Base-by-base conservation (phyloP, 2,888 invertebrate species). In the Dorcus hopei region DNA sequence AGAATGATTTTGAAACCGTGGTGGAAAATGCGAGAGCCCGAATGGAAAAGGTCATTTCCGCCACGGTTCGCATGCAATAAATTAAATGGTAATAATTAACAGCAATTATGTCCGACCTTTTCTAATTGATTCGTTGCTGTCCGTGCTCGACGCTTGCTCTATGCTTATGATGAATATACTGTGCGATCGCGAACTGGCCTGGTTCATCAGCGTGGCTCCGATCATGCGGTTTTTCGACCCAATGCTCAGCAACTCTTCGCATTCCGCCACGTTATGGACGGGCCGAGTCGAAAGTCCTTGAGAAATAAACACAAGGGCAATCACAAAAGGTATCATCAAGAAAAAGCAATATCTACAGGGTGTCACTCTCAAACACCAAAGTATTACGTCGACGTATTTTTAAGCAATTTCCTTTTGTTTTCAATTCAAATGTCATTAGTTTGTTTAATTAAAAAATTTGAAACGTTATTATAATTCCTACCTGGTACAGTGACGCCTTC, bases 141-240 rank as follows among this genome's bases (percentile, higher is more conserved):
- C 72, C 9, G 71, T 59, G 14, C 81, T 80, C 3, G 85, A 84
- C 71, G 91, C 86, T 77, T 92, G 92, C 76, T 95, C 95, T 39
- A 95, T 80, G 61, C 87, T 87, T 47, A 95, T 87, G 2, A 91
- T 91, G 74, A 95, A 91, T 61, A 95, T 94, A 11, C 93, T 91
- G 76, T 95, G 95, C 52, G 91, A 92, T 54, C 95, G 81, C 0
- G 93, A 94, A 54, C 89, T 89, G 59, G 88, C 90, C 1, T 91
- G 89, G 74, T 95, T 95, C 95, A 95, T 95, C 50, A 92, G 81
- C 0, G 95, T 95, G 0, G 93, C 87, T 0, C 93, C 95, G 0
- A 89, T 88, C 11, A 91, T 86, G 38, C 95, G 81, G 75, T 92
- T 90, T 66, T 86, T 86, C 78, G 92, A 90, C 0, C 95, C 95